Evolutionary conservation across 2,888 invertebrate species (phyloP).

Genomic region (Drosophila testacea): DNA sequence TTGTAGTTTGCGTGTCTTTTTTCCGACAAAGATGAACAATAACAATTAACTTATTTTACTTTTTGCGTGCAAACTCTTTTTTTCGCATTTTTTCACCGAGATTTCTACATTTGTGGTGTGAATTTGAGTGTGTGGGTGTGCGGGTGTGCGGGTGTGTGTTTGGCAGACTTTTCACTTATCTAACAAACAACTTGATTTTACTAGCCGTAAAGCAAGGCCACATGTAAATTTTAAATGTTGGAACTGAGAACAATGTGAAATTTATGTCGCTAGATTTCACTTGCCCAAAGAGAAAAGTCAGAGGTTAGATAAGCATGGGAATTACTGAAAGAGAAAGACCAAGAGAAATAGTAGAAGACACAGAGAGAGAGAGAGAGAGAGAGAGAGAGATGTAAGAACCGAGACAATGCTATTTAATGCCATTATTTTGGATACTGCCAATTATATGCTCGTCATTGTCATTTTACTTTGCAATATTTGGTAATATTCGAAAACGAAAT

Average conservation of each 20-base stretch:
- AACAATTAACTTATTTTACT: slow-evolving; percentile 51
- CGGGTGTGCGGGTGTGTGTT: slow-evolving; percentile 3
- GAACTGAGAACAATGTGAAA: slow-evolving; percentile 46
- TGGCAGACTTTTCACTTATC: slow-evolving; percentile 38
- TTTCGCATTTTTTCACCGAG: slow-evolving; percentile 32
- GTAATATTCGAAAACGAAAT: no score
- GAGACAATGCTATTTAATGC: no score
- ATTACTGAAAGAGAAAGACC: not conserved
- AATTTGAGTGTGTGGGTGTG: slow-evolving; percentile 9
- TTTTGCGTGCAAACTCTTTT: slow-evolving; percentile 3
- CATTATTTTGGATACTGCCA: no score
- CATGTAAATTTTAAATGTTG: slow-evolving; percentile 62
- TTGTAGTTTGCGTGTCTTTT: slow-evolving; percentile 18
- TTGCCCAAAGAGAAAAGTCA: not conserved
- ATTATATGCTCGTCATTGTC: no score
- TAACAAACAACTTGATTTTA: slow-evolving; percentile 40
- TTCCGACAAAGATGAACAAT: slow-evolving; percentile 36
- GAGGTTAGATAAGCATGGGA: not conserved
- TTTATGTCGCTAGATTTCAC: slow-evolving; percentile 43
- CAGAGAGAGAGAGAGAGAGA: not conserved
- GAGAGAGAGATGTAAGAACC: no score
- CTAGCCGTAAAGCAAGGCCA: slow-evolving; percentile 13
- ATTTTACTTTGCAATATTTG: no score
- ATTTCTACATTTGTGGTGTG: slow-evolving; percentile 30
- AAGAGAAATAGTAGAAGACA: not conserved